Percentiles rank a stretch among this genome's conserved stretches.
Evolutionary conservation across 2,888 invertebrate species (phyloP).

Genomic region (Zygothrica quintamaculata): DNA sequence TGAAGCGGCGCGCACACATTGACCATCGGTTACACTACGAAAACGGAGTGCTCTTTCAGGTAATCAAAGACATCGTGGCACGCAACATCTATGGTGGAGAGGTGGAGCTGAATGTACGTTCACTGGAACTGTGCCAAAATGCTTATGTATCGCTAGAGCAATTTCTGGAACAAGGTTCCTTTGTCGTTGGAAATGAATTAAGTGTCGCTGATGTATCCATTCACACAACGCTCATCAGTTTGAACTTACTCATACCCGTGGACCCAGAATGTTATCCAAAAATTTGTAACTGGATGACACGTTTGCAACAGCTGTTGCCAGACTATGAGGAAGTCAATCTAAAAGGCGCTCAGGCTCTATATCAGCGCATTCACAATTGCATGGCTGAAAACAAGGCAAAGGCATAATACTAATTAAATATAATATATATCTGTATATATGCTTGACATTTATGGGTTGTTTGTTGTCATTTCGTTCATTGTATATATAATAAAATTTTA

Average conservation of each 20-base stretch:
- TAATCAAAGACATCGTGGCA: slow-evolving; percentile 83
- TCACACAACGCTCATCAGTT: slow-evolving; percentile 83
- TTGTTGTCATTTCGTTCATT: slow-evolving; percentile 17
- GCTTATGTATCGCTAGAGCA: slow-evolving; percentile 82
- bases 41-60: slow-evolving; percentile 85
- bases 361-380: slow-evolving; percentile 64
- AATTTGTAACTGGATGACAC: slow-evolving; percentile 76
- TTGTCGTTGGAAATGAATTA: slow-evolving; percentile 75
- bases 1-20: slow-evolving; percentile 85
- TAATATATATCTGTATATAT: slow-evolving; percentile 24
- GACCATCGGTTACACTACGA: slow-evolving; percentile 86
- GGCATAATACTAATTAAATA: slow-evolving; percentile 16
- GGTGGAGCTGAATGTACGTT: slow-evolving; percentile 70
- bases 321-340: slow-evolving; percentile 81
- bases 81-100: slow-evolving; percentile 81
- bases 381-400: slow-evolving; percentile 71
- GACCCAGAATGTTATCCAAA: slow-evolving; percentile 70
- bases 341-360: slow-evolving; percentile 76
- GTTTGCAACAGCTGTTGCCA: slow-evolving; percentile 76
- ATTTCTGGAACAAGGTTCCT: slow-evolving; percentile 77
- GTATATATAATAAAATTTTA: slow-evolving; percentile 32
- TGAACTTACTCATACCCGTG: slow-evolving; percentile 82
- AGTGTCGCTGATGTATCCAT: slow-evolving; percentile 85
- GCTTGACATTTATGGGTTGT: background rate
- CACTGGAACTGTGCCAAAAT: slow-evolving; percentile 73